Evolutionary conservation across 2,888 invertebrate species (phyloP), one percentile per base, ranked within the genome.

Genomic region (Altica lythri): DNA sequence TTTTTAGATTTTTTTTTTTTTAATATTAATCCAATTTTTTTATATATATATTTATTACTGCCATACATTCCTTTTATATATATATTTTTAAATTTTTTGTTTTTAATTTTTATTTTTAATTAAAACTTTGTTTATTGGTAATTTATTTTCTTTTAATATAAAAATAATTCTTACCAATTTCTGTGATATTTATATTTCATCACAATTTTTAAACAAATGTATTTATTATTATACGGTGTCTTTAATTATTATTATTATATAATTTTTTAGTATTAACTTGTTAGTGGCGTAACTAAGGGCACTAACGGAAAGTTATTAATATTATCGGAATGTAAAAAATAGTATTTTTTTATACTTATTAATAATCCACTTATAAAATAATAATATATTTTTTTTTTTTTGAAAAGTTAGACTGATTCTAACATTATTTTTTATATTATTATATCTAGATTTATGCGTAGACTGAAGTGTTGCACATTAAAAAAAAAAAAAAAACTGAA

Each of bases 171-270:
- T 47, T 53, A 47, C 53, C 53, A 53, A 53, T 32, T 42, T 53
- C 53, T 53, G 53, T 53, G 53, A 53, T 53, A 53, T 53, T 52
- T 52, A 17, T 42, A 53, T 16, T 53, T 42, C 53, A 53, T 53
- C 53, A 53, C 53, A 47, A n/a, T 53, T 19, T 46, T 37, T 50
- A 34, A 29, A 34, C 18, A 19, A 42, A 34, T 32, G 32, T 17
- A 37, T 12, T 8, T 16, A 14, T 34, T 13, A 34, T 45, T 34
- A 12, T 10, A 19, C 17, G 44, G 44, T 51, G 51, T 37, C 51
- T 35, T 46, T 34, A 46, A 32, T 45, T 45, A 19, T 38, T 38
- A 2, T 38, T 8, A 38, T 4, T 46, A 46, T 46, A 2, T 3
- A 10, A 19, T 10, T 34, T 12, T 46, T 34, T 22, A 13, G 4